phyloP scores from a whole-genome alignment of 1,140 invertebrate genomes.

The Steinernema khuongi region DNA sequence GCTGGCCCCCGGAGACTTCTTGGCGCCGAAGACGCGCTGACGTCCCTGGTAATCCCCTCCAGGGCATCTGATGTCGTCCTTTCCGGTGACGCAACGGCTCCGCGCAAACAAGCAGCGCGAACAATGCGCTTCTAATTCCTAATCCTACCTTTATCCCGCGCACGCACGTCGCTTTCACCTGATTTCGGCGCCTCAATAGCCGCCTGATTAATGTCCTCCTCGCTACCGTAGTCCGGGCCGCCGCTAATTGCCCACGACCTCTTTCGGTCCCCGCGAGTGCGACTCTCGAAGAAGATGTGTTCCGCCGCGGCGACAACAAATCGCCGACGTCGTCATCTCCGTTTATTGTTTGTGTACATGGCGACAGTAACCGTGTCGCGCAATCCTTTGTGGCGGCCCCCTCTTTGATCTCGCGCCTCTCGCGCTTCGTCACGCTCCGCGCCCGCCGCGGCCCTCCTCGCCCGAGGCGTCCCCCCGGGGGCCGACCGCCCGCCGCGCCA shows the following conservation, averaged over 20 bases:
- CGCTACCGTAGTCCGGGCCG: not conserved
- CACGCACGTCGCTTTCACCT: not conserved
- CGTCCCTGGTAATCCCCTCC: not conserved
- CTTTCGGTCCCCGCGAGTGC: not conserved
- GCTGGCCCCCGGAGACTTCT: no score
- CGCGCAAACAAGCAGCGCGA: not conserved
- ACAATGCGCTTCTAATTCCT: constrained; percentile 9
- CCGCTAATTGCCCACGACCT: not conserved
- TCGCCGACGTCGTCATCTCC: constrained; percentile 2
- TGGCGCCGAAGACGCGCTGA: not conserved
- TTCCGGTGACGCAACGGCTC: constrained; percentile 1
- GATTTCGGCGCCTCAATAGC: constrained; percentile 14
- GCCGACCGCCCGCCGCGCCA: not conserved
- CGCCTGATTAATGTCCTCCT: not conserved
- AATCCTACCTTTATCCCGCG: constrained; percentile 10
- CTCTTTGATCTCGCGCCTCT: constrained; percentile 2
- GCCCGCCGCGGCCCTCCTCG: not conserved
- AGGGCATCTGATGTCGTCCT: not conserved
- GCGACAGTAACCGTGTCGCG: constrained; percentile 12
- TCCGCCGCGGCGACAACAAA: not conserved
- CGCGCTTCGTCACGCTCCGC: not conserved
- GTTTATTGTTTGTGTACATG: constrained; percentile 13
- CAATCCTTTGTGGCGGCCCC: constrained; percentile 4
- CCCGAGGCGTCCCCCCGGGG: not conserved
- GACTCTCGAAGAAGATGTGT: not conserved